Evolutionary conservation across 2,888 invertebrate genomes (phyloP).

Genomic region (Platynereis dumerilii): DNA sequence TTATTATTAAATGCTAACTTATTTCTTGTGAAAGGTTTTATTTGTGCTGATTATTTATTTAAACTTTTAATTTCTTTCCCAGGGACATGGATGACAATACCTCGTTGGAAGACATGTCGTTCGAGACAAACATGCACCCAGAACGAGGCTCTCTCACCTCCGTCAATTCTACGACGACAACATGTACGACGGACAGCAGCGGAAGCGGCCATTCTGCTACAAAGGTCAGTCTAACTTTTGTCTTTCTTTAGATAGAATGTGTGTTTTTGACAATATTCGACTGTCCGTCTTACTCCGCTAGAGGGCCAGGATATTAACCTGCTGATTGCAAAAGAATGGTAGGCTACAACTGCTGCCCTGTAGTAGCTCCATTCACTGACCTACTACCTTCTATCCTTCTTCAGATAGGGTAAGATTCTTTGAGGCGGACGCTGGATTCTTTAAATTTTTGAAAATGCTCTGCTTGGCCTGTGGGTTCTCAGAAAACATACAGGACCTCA

Average conservation of each 20-base stretch:
- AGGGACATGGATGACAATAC: conserved; percentile 85
- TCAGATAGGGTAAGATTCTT: too few species aligned
- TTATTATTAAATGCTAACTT: too few species aligned
- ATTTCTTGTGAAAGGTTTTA: too few species aligned
- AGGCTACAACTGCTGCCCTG: too few species aligned
- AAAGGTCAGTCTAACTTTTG: conserved; percentile 25
- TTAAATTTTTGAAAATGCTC: too few species aligned
- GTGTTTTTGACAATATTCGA: background rate
- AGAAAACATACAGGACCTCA: too few species aligned
- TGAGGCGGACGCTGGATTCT: too few species aligned
- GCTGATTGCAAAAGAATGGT: background rate
- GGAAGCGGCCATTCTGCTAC: conserved; percentile 70
- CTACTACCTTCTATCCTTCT: too few species aligned
- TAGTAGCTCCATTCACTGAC: too few species aligned
- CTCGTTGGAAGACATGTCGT: conserved; percentile 68
- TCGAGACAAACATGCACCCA: conserved; percentile 30
- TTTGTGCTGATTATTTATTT: too few species aligned
- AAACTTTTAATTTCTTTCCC: too few species aligned
- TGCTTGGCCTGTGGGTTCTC: too few species aligned
- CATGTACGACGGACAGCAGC: conserved; percentile 88
- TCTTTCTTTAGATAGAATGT: background rate
- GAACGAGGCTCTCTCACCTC: conserved; percentile 73
- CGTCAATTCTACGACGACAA: conserved; percentile 64
- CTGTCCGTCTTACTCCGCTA: background rate
- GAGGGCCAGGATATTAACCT: background rate